Base-by-base conservation (phyloP, 2,113 vertebrate species). In the Apeltes quadracus region DNA sequence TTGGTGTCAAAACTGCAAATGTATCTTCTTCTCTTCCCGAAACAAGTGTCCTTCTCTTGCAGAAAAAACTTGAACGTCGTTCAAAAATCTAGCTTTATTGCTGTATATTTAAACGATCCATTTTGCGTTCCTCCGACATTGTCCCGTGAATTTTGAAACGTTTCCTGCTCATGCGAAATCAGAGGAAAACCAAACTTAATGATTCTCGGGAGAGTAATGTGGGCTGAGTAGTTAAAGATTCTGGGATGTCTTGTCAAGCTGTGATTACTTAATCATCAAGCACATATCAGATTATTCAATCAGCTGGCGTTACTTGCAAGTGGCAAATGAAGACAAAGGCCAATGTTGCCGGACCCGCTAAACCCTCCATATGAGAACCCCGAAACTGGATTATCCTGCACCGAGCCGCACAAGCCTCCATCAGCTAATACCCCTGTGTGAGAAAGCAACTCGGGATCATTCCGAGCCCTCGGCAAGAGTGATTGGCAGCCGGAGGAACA, bases 401-500 rank as follows among this genome's bases (percentile, higher is more conserved):
- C 27, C 46, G 55, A 83, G 56, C 39, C 55, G 44, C 46, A 48
- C 69, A 75, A 75, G 25, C 29, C 54, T 46, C 27, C 48, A 46
- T 69, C 71, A 72, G 58, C 61, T 75, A 65, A 82, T 69, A 63
- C 79, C 36, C 69, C 67, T 55, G 58, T 76, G 78, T 67, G 72
- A 81, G 70, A 83, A 78, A 84, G 75, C 22, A 48, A 64, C 39
- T 76, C 7, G 7, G 69, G 70, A 84, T 83, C 66, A 57, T 55
- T 36, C 32, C 10, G 32, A 74, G 62, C 78, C 29, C 25, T 69
- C 38, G 1, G 69, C 51, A 27, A 62, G 51, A 82, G 62, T 82
- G 73, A 86, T 71, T 90, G 81, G 36, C 80, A 83, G 78, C 61
- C 46, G 54, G 25, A 73, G 59, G 51, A 77, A 61, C 53, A 71